Evolutionary conservation across 37 sponge, comb jelly and placozoan genomes (phyloP).

Genomic region (Aplysina aerophoba): DNA sequence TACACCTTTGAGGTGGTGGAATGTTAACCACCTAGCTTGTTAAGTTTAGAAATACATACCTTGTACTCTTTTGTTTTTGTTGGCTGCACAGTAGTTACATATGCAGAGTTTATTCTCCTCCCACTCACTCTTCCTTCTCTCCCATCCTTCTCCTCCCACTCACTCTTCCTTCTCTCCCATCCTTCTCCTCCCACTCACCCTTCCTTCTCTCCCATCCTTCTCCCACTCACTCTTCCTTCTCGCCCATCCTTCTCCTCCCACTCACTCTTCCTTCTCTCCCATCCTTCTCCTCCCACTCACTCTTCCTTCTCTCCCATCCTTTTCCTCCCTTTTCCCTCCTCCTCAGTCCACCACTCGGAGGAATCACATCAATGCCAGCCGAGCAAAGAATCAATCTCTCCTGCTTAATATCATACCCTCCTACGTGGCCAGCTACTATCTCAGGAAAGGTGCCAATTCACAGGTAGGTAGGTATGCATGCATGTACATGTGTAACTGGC

Average conservation of each 20-base stretch:
- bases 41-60: too few relatives aligned
- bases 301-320: too few relatives aligned
- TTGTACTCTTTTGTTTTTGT: too few relatives aligned
- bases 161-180: background rate
- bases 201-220: background rate
- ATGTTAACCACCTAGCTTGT: too few relatives aligned
- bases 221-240: background rate
- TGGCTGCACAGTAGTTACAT: too few relatives aligned
- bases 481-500: too few relatives aligned
- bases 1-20: too few relatives aligned
- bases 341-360: background rate
- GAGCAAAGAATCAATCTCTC: background rate
- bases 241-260: background rate
- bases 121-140: background rate
- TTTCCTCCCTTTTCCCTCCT: too few relatives aligned
- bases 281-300: background rate
- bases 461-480: too few relatives aligned
- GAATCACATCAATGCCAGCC: background rate
- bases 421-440: background rate
- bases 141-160: background rate
- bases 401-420: slow-evolving; percentile 1
- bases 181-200: background rate
- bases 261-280: background rate
- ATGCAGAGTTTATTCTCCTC: background rate
- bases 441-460: background rate